phyloP scores from a whole-genome alignment of 2,113 vertebrate species.

The Cyrtonyx montezumae region DNA sequence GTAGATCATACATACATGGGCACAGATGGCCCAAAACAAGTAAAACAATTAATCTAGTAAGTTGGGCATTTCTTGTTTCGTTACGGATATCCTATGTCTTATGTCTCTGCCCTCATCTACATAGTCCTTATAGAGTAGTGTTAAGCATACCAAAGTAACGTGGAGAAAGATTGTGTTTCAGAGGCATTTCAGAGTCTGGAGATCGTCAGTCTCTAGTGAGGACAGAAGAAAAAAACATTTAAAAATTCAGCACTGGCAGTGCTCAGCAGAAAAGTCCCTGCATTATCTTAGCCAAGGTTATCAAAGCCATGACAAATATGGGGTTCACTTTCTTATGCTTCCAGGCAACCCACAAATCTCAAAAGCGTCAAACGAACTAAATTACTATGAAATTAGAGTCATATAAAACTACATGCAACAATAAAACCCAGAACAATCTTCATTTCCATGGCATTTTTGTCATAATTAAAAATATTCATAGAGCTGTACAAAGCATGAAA shows the following conservation, averaged over 20 bases:
- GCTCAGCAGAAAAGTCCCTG: background rate
- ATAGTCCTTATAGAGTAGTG: rapidly evolving
- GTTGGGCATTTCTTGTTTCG: rapidly evolving
- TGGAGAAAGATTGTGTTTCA: background rate
- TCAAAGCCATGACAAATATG: constrained; percentile 25
- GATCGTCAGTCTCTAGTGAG: background rate
- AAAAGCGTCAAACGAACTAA: constrained; percentile 19
- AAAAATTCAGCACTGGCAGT: background rate
- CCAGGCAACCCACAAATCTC: constrained; percentile 41
- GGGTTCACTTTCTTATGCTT: background rate
- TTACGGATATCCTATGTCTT: background rate
- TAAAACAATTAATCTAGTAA: background rate
- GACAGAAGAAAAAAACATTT: background rate
- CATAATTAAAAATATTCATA: constrained; percentile 63
- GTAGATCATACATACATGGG: background rate
- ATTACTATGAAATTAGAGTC: constrained; percentile 52
- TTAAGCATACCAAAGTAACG: background rate
- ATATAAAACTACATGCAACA: background rate
- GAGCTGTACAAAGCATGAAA: constrained; percentile 66
- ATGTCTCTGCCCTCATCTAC: background rate
- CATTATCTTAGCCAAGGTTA: constrained; percentile 42
- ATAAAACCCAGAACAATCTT: constrained; percentile 39
- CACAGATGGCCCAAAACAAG: background rate
- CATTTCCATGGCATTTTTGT: constrained; percentile 33
- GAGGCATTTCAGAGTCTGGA: background rate